A percentile compares a stretch with the other conserved stretches of the same genome.
phyloP scores from a whole-genome alignment of 1,140 invertebrate genomes.

The Colletes latitarsis region DNA sequence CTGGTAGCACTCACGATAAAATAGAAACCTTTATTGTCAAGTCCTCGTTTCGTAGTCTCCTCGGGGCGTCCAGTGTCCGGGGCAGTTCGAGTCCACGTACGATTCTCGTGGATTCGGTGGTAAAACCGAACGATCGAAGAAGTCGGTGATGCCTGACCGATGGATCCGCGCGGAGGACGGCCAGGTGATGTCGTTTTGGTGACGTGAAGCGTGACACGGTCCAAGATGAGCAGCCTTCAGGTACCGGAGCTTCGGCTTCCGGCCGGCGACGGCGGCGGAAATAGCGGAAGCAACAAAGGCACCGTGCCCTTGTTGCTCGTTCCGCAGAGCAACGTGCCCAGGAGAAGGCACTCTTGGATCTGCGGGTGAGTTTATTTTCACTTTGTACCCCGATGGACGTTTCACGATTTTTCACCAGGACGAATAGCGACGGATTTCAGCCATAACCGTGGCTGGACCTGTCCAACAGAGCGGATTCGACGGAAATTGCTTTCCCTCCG shows the following conservation, averaged over 20 bases:
- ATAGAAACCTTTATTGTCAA: no score
- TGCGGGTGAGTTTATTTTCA: slow-evolving; percentile 75
- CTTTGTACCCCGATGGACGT: no score
- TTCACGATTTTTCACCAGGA: no score
- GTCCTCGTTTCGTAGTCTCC: slow-evolving; percentile 8
- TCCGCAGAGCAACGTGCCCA: slow-evolving; percentile 76
- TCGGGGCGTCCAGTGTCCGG: neutral
- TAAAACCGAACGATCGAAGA: slow-evolving; percentile 43
- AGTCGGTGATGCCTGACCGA: slow-evolving; percentile 24
- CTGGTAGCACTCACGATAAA: no score
- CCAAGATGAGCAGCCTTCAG: slow-evolving; percentile 76
- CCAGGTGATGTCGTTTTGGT: slow-evolving; percentile 56
- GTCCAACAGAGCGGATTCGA: neutral
- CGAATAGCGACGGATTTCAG: no score
- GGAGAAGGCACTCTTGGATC: slow-evolving; percentile 80
- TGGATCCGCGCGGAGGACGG: slow-evolving; percentile 38
- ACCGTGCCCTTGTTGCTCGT: slow-evolving; percentile 75
- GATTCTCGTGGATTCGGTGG: slow-evolving; percentile 32
- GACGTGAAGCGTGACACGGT: slow-evolving; percentile 56
- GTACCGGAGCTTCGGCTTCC: slow-evolving; percentile 79
- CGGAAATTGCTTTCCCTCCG: neutral
- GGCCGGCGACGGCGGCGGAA: slow-evolving; percentile 69
- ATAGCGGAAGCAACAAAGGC: slow-evolving; percentile 54
- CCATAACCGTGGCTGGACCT: no score
- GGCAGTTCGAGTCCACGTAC: neutral